A percentile compares a stretch with the other conserved stretches of the same genome.
Conservation (phyloP, 2,888 invertebrate genomes). For the Caenorhabditis sp. region DNA sequence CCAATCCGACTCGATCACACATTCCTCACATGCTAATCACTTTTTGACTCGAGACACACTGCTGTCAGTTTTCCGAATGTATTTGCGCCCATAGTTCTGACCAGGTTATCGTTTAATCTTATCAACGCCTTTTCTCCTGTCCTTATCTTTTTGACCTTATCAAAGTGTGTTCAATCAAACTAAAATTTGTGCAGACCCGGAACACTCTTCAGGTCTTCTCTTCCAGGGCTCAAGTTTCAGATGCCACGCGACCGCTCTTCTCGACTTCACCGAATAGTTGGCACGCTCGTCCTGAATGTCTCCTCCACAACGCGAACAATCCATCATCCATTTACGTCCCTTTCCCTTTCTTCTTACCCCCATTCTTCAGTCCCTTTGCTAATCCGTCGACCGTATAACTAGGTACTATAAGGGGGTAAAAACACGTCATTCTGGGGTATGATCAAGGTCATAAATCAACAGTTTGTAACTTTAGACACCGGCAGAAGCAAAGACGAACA, state of each 20-base stretch:
- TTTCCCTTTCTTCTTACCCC: slow-evolving; percentile 13
- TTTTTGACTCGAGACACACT: not conserved
- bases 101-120: too few species aligned
- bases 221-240: not conserved
- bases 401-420: slow-evolving; percentile 7
- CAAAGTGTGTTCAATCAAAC: not conserved
- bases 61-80: too few species aligned
- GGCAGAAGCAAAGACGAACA: slow-evolving; percentile 8
- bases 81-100: too few species aligned
- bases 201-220: not conserved
- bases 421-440: slow-evolving; percentile 25
- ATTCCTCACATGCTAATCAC: too few species aligned
- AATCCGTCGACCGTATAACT: slow-evolving; percentile 43
- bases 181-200: not conserved
- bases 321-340: slow-evolving; percentile 21
- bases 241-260: not conserved
- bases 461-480: slow-evolving; percentile 49
- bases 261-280: not conserved
- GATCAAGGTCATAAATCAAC: slow-evolving; percentile 51
- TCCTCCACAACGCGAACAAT: slow-evolving; percentile 2
- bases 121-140: not conserved
- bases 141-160: not conserved
- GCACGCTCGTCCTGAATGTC: not conserved
- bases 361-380: slow-evolving; percentile 8
- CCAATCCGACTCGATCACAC: too few species aligned